phyloP scores from a whole-genome alignment of 2,113 vertebrate species.

The Agelaius phoeniceus region DNA sequence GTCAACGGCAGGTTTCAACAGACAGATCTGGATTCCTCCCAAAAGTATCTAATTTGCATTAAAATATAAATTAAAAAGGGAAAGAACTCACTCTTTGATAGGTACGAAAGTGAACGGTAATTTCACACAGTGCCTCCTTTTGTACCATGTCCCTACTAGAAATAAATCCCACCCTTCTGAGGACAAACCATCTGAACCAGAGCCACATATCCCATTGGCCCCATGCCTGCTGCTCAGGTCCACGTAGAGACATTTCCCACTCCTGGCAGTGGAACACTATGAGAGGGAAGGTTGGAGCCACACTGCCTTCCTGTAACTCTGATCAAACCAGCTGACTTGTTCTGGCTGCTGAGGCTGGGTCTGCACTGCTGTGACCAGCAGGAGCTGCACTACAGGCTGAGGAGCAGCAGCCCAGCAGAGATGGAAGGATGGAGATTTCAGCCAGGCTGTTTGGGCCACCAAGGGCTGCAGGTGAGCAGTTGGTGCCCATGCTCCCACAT shows the following conservation, averaged over 20 bases:
- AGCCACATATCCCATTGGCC: rapidly evolving
- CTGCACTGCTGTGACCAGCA: neutral
- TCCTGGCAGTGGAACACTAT: neutral
- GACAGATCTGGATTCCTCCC: neutral
- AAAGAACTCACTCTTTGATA: neutral
- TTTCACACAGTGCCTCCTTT: neutral
- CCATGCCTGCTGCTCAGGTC: neutral
- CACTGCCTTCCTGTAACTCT: neutral
- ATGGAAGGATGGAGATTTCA: neutral
- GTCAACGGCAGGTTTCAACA: neutral
- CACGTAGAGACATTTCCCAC: neutral
- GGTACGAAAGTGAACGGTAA: neutral
- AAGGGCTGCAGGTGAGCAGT: neutral
- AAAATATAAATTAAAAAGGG: neutral
- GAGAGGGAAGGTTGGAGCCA: neutral
- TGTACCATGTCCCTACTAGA: neutral
- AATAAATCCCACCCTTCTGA: neutral
- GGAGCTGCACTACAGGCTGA: rapidly evolving
- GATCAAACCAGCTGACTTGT: neutral
- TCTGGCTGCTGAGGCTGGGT: neutral
- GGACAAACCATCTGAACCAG: neutral
- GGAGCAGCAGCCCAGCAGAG: neutral
- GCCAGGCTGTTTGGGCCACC: neutral
- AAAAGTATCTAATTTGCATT: neutral
- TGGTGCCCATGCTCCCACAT: rapidly evolving